Evolutionary conservation across 1,140 invertebrate species (phyloP).

Genomic region (Colletes latitarsis): DNA sequence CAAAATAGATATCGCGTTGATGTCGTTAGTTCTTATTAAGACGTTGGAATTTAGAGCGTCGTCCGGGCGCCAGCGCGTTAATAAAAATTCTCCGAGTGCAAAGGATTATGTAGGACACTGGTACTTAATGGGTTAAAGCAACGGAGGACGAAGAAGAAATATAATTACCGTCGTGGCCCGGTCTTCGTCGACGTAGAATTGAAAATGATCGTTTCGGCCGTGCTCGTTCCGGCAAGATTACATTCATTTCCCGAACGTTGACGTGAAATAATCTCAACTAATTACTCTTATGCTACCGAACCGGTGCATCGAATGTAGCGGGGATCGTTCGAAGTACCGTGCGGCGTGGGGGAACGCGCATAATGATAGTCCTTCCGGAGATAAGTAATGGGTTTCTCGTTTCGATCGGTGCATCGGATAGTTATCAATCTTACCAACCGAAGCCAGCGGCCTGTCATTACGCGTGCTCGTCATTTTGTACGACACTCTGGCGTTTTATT

Average conservation of each 20-base stretch:
- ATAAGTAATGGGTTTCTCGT: conserved; percentile 76
- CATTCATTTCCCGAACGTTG: conserved; percentile 5
- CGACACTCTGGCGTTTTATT: conserved; percentile 52
- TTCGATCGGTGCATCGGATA: conserved; percentile 74
- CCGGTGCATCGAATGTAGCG: conserved; percentile 48
- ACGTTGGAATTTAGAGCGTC: no score
- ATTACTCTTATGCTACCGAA: conserved; percentile 62
- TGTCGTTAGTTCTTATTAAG: no score
- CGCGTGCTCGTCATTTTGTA: conserved; percentile 61
- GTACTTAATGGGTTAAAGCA: no score
- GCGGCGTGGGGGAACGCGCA: conserved; percentile 42
- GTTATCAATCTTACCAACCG: conserved; percentile 72
- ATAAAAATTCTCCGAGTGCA: no score
- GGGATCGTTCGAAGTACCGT: conserved; percentile 30
- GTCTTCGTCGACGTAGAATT: background rate
- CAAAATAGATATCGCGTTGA: no score
- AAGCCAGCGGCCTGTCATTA: conserved; percentile 72
- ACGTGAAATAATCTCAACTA: conserved; percentile 53
- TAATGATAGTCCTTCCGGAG: conserved; percentile 74
- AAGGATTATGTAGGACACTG: no score
- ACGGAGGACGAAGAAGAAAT: background rate
- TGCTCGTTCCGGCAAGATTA: no score
- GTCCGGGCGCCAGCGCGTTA: no score
- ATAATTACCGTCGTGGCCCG: background rate
- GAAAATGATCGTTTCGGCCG: no score